phyloP scores from a whole-genome alignment of 2,797 vertebrate genomes.

The Diplodus puntazzo region DNA sequence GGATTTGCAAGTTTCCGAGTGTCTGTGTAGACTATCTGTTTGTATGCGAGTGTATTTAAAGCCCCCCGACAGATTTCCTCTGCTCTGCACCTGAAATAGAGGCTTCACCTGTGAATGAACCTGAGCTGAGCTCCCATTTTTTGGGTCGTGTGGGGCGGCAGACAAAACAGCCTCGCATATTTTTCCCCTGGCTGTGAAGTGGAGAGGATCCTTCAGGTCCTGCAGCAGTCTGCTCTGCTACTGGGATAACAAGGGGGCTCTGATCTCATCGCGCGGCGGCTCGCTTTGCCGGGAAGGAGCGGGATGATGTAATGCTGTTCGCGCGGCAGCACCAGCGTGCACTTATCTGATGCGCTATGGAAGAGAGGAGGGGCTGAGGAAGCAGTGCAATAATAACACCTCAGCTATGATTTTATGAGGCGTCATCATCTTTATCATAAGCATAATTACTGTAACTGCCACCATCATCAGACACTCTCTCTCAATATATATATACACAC shows the following conservation, averaged over 20 bases:
- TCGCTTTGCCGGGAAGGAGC: slow-evolving; percentile 79
- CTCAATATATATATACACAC: no score
- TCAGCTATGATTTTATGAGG: slow-evolving; percentile 45
- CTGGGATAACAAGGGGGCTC: slow-evolving; percentile 69
- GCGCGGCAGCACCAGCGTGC: slow-evolving; percentile 69
- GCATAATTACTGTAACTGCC: slow-evolving; percentile 41
- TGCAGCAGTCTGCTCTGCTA: slow-evolving; percentile 74
- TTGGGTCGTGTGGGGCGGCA: slow-evolving; percentile 49
- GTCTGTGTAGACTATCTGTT: slow-evolving; percentile 49
- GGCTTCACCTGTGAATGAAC: slow-evolving; percentile 79
- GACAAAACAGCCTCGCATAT: slow-evolving; percentile 59
- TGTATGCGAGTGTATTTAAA: slow-evolving; percentile 47
- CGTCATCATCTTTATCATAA: slow-evolving; percentile 58
- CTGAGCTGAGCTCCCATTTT: slow-evolving; percentile 45
- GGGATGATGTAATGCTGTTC: slow-evolving; percentile 85
- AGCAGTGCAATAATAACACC: slow-evolving; percentile 60
- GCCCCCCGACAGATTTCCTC: slow-evolving; percentile 40
- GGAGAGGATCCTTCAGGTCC: slow-evolving; percentile 68
- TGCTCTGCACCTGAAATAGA: slow-evolving; percentile 70
- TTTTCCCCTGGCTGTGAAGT: slow-evolving; percentile 55
- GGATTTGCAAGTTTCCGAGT: slow-evolving; percentile 59
- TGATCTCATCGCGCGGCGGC: slow-evolving; percentile 78
- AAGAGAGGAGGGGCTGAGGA: slow-evolving; percentile 36
- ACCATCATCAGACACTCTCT: slow-evolving; percentile 3
- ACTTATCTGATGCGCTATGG: slow-evolving; percentile 73